Conservation (phyloP, 2,888 invertebrate species). For the Thera obeliscata region DNA sequence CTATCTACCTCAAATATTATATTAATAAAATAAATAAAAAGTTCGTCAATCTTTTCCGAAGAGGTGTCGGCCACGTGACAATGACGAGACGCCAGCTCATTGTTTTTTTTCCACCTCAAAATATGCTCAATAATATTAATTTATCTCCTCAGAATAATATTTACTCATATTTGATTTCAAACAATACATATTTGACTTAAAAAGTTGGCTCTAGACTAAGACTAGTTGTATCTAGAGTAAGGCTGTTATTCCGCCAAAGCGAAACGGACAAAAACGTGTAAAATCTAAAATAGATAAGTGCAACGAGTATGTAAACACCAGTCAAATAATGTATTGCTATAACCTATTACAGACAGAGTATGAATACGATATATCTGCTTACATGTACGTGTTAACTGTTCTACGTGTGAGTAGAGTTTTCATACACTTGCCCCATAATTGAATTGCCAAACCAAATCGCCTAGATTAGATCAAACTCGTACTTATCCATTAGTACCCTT, state of each 20-base stretch:
- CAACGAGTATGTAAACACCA: not conserved
- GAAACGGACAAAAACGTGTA: not conserved
- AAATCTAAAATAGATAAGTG: not conserved
- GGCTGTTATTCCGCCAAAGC: conserved; percentile 1
- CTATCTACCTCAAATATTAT: not conserved
- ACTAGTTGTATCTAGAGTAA: not conserved
- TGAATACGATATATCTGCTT: not conserved
- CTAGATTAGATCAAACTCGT: conserved; percentile 79
- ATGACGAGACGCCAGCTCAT: too few relatives aligned
- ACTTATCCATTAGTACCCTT: conserved; percentile 67
- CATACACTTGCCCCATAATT: not conserved
- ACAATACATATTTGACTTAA: too few relatives aligned
- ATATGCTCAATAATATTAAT: too few relatives aligned
- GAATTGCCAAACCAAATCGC: conserved; percentile 70
- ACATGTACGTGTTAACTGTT: not conserved
- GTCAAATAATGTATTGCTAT: not conserved
- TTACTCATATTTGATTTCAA: too few relatives aligned
- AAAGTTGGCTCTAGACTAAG: too few relatives aligned
- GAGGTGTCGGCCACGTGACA: too few relatives aligned
- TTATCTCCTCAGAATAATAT: too few relatives aligned
- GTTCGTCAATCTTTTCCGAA: too few relatives aligned
- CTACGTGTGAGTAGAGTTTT: not conserved
- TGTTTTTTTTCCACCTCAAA: too few relatives aligned
- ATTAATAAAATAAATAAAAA: too few relatives aligned
- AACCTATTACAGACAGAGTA: not conserved